phyloP scores from a whole-genome alignment of 2,113 vertebrate species.

The Mormyrus lacerda region DNA sequence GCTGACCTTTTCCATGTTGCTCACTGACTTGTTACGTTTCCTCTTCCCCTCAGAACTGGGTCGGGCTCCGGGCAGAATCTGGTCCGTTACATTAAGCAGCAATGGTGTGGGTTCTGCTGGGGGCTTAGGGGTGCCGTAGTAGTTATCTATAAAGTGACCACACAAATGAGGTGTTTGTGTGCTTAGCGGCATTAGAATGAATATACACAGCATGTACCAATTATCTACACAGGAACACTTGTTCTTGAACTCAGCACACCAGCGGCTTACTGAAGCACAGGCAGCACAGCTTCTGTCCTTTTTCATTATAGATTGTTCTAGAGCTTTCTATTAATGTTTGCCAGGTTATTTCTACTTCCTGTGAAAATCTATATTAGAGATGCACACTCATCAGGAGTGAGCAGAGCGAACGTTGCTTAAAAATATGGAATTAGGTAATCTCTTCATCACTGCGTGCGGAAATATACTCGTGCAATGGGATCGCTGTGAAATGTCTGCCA shows the following conservation, averaged over 20 bases:
- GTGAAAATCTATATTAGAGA: conserved; percentile 3
- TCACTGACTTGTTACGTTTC: conserved; percentile 97
- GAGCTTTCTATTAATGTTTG: background rate
- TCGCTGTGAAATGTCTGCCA: background rate
- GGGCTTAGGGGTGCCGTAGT: conserved; percentile 97
- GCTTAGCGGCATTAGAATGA: background rate
- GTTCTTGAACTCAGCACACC: background rate
- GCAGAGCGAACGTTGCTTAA: conserved; percentile 23
- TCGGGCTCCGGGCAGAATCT: conserved; percentile 92
- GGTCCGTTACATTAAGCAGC: conserved; percentile 96
- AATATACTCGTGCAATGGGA: background rate
- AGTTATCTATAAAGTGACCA: conserved; percentile 71
- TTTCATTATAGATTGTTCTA: background rate
- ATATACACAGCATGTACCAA: background rate
- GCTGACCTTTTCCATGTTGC: conserved; percentile 97
- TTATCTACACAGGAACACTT: background rate
- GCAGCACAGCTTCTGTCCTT: background rate
- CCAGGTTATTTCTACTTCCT: background rate
- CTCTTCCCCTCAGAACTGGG: conserved; percentile 95
- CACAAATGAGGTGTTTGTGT: background rate
- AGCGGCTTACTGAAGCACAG: background rate
- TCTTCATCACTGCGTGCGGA: conserved; percentile 19
- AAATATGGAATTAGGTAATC: conserved; percentile 34
- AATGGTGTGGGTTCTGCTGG: conserved; percentile 90
- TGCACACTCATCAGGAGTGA: conserved; percentile 19